phyloP scores from a whole-genome alignment of 2,888 invertebrate species.

The Drosophila anceps region DNA sequence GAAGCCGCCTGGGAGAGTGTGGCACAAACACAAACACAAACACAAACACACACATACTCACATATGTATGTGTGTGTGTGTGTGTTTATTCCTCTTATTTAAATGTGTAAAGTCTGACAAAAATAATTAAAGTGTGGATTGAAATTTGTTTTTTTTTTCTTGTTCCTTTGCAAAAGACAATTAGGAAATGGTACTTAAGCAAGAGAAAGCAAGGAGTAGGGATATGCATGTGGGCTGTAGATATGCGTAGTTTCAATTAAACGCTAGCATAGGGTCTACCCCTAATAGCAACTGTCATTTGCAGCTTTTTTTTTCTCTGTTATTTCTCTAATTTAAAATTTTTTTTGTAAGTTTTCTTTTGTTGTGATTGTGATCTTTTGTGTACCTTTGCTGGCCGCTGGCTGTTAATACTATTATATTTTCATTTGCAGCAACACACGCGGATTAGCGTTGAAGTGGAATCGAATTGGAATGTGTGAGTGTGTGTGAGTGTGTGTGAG shows the following conservation, averaged over 20 bases:
- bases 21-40: background rate
- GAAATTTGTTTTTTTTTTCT: conserved; percentile 42
- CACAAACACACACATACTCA: background rate
- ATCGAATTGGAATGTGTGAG: conserved; percentile 40
- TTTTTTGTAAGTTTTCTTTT: conserved; percentile 19
- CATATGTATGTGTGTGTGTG: conserved; percentile 10
- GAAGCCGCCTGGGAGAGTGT: background rate
- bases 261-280: conserved; percentile 26
- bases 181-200: conserved; percentile 72
- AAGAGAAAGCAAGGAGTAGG: background rate
- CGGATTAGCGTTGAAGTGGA: conserved; percentile 68
- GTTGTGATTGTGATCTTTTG: conserved; percentile 10
- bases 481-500: background rate
- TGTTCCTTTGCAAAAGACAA: conserved; percentile 64
- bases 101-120: conserved; percentile 66
- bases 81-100: conserved; percentile 64
- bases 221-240: conserved; percentile 1
- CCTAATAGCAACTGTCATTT: conserved; percentile 27
- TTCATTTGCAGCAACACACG: conserved; percentile 68
- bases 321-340: conserved; percentile 19
- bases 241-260: conserved; percentile 68
- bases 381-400: conserved; percentile 44
- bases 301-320: conserved; percentile 26
- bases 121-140: conserved; percentile 80
- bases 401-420: conserved; percentile 74